Evolutionary conservation across 1,140 invertebrate genomes (phyloP), one percentile per base, ranked within the genome.

Genomic region (Lycorma delicatula): DNA sequence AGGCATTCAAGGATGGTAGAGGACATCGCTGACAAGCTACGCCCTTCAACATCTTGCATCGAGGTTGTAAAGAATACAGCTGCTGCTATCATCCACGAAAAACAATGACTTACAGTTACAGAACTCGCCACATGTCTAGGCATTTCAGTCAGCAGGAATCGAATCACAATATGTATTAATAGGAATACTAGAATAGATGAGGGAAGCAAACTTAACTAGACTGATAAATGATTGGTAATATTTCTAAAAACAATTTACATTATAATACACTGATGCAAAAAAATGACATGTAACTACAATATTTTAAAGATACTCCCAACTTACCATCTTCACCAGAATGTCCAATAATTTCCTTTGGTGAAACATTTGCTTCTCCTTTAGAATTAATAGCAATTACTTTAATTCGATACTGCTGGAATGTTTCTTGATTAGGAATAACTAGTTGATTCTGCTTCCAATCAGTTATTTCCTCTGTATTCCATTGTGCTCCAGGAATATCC

Each of bases 341-440:
- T 9, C 97, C 97, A 54, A 83, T 80, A 1, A 92, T 79, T 75
- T 91, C 88, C 20, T 83, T 76, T 0, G 92, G 86, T 1, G 84
- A 79, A 3, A 89, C 84, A 69, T 89, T 87, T 1, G 92, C 88
- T 69, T 91, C 87, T 20, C 97, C 97, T 54, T 81, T 81, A 55
- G 85, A 83, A 73, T 99, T 99, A 36, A 91, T 84, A 0, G 95
- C 93, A 34, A 88, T 81, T 0, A 99, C 91, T 77, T 93, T 93
- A 52, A 98, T 93, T 58, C 81, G 75, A 70, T 96, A 99, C 20
- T 83, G 84, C 65, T 89, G 82, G 75, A 94, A 98, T 16, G 92
- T 95, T n/a, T 86, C 92, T 69, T 85, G 84, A 74, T 94, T 87
- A n/a, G 78, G 69, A 2, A 97, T 80, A 1, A 82, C 67, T 5